These are phyloP conservation scores for Ceratina japonica DNA, from an alignment of 1,140 invertebrate species.

Conservation along the genomic window DNA sequence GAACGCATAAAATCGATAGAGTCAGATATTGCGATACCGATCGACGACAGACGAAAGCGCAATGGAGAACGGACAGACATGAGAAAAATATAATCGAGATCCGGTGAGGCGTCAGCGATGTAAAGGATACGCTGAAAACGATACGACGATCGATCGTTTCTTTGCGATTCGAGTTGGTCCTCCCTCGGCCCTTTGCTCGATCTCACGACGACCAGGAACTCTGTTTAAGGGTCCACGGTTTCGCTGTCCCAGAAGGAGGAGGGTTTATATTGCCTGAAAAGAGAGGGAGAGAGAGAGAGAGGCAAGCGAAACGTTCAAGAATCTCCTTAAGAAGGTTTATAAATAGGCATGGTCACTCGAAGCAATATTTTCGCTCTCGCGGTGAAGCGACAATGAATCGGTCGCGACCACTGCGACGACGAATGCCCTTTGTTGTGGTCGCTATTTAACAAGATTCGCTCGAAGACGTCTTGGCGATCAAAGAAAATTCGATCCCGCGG, in stretches of 20 bases:
- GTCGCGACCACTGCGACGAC: constrained; percentile 38
- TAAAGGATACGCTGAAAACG: constrained; percentile 50
- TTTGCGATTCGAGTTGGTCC: not conserved
- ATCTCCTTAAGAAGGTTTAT: constrained; percentile 54
- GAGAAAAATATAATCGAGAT: not conserved
- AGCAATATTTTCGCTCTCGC: constrained; percentile 50
- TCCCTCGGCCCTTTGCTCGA: not conserved
- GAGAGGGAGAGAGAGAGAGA: constrained; percentile 9
- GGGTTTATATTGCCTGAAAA: constrained; percentile 32
- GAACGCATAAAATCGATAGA: not conserved
- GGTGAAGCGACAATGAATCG: constrained; percentile 55
- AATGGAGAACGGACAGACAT: not conserved
- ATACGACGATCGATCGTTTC: constrained; percentile 39
- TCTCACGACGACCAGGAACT: constrained; percentile 11
- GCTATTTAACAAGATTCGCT: constrained; percentile 14
- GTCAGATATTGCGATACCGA: not conserved
- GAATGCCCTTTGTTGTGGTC: constrained; percentile 28
- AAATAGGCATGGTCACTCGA: constrained; percentile 49
- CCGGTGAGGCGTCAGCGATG: not conserved
- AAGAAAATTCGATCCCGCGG: not conserved
- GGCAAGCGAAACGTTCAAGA: constrained; percentile 33
- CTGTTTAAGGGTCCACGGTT: constrained; percentile 26
- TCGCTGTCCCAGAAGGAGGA: not conserved
- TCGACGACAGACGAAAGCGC: not conserved
- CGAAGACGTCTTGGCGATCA: not conserved